phyloP scores from a whole-genome alignment of 2,113 vertebrate genomes.

The Ptilorrhoa leucosticta region DNA sequence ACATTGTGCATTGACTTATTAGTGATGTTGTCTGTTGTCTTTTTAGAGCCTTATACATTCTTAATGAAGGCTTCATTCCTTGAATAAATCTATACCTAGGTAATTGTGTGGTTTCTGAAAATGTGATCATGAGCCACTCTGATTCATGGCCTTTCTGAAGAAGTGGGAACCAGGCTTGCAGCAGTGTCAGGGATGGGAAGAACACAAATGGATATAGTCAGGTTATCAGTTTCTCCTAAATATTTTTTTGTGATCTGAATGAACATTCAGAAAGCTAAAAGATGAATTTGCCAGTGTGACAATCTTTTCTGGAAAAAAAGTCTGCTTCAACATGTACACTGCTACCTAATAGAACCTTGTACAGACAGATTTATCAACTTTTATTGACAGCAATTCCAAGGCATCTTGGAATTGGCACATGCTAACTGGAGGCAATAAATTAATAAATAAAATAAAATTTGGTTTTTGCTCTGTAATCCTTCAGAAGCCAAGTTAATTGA shows the following conservation, averaged over 20 bases:
- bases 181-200: not conserved
- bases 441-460: not conserved
- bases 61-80: not conserved
- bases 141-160: conserved; percentile 15
- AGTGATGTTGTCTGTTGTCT: not conserved
- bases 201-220: not conserved
- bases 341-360: not conserved
- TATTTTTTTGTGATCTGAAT: not conserved
- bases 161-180: not conserved
- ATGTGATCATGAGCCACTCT: not conserved
- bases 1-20: not conserved
- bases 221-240: not conserved
- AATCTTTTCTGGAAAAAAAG: not conserved
- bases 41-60: not conserved
- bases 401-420: not conserved
- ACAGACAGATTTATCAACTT: not conserved
- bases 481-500: not conserved
- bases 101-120: not conserved
- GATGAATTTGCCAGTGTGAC: not conserved
- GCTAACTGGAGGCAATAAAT: not conserved
- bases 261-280: not conserved
- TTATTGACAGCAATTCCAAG: not conserved
- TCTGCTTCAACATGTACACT: not conserved
- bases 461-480: not conserved
- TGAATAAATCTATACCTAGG: not conserved